Base-by-base conservation (phyloP, 2,113 vertebrate genomes). In the Limanda limanda region DNA sequence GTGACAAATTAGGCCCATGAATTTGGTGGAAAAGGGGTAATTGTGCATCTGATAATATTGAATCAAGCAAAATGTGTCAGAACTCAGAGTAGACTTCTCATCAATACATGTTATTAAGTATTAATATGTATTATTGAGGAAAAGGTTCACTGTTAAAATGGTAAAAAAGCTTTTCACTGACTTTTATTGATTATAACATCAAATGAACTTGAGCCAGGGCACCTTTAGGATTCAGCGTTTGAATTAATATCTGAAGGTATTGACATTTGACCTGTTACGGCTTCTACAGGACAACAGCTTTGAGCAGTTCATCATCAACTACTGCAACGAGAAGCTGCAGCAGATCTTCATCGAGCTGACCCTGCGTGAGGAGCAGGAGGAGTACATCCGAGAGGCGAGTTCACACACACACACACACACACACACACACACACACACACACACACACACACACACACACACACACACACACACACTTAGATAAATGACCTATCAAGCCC, bases 251-350 rank as follows among this genome's bases (percentile, higher is more conserved):
- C 20, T 11, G 24, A 9, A 24, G 13, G 71, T 91, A 23, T 21
- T n/a, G 18, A 47, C 40, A 1, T 8, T 60, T 40, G 10, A 69
- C 4, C 35, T 57, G 54, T 31, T 25, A 8, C 61, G 20, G 1
- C 69, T 48, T 52, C 14, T 21, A 31, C 90, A 99, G 98, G 97
- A 99, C 82, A 99, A 99, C 94, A 99, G 98, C 90, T 99, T 99
- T 81, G 98, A 99, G 89, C 98, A 99, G 88, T 99, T 99, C 89
- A 99, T 99, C 87, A 99, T 99, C 90, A 99, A 99, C 93, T 99
- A 99, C 86, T 99, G 98, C 86, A 99, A 99, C 35, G 98, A 99
- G 92, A 99, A 99, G 87, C 86, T 99, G 76, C 98, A 99, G 86
- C 98, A 99, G 92, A 98, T 99, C 92, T 99, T 99, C 95, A 99